These are phyloP conservation scores for Channallabes apus DNA, from an alignment of 2,797 vertebrate species.

Conservation along the genomic window DNA sequence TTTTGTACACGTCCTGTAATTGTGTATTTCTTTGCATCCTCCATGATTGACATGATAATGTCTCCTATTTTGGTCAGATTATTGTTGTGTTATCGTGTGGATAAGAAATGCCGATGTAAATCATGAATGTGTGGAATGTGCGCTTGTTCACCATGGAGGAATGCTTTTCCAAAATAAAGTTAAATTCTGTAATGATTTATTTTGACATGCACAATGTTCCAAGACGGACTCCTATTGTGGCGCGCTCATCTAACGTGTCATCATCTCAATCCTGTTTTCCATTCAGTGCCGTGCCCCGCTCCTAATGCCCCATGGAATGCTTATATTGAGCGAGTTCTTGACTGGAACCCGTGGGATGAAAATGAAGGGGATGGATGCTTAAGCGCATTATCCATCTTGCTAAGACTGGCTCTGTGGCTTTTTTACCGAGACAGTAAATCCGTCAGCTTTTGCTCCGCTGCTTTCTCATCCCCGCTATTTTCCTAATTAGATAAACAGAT, in stretches of 20 bases:
- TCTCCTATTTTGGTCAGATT: slow-evolving; percentile 8
- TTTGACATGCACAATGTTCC: slow-evolving; percentile 29
- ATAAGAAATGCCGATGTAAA: slow-evolving; percentile 42
- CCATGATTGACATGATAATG: slow-evolving; percentile 41
- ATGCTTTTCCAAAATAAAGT: slow-evolving; percentile 29
- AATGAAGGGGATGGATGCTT: slow-evolving; percentile 53
- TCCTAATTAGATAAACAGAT: slow-evolving; percentile 61
- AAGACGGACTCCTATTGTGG: slow-evolving; percentile 2
- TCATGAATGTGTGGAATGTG: slow-evolving; percentile 34
- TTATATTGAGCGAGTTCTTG: slow-evolving; percentile 38
- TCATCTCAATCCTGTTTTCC: slow-evolving; percentile 23
- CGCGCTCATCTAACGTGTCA: slow-evolving; percentile 14
- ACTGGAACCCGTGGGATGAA: slow-evolving; percentile 33
- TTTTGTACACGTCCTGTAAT: background rate
- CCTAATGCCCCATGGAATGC: slow-evolving; percentile 27
- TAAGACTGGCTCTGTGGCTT: slow-evolving; percentile 61
- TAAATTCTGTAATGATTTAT: slow-evolving; percentile 40
- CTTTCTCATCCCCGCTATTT: slow-evolving; percentile 38
- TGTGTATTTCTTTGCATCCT: slow-evolving; percentile 10
- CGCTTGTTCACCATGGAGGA: slow-evolving; percentile 32
- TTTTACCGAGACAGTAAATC: slow-evolving; percentile 56
- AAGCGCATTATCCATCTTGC: slow-evolving; percentile 62
- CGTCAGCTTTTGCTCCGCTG: slow-evolving; percentile 36
- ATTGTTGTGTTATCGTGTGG: slow-evolving; percentile 25
- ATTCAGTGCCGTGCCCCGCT: slow-evolving; percentile 39